Evolutionary conservation across 2,797 vertebrate species (phyloP), one percentile per base, ranked within the genome.

Genomic region (Hafferia zeledoni): DNA sequence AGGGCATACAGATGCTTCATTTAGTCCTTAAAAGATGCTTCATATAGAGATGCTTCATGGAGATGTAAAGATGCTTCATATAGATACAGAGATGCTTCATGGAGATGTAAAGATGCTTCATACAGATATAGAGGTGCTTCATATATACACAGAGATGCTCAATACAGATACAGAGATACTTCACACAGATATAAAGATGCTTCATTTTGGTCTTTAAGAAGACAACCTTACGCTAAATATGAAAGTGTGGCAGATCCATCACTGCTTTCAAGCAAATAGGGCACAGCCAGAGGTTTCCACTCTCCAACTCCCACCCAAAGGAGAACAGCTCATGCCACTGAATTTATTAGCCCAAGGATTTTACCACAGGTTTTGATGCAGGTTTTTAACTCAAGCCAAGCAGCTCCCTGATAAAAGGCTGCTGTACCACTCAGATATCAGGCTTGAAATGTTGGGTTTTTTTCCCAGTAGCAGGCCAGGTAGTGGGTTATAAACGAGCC

Each of bases 401-500:
- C 43, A 86, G 10, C 44, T 86, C 41, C 39, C 49, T 10, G 3
- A 77, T 76, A 64, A 84, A 94, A 94, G 61, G 55, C 53, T 72
- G 53, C 67, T 10, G 9, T 39, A 57, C 17, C 49, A 33, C 63
- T 94, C 87, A 78, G 59, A 79, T 55, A 76, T 13, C 67, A 79
- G 70, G 33, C 52, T 65, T 39, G 41, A 79, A 86, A 59, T 12
- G 0, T 11, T 19, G 14, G 2, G 41, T 49, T 55, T 30, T 35
- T 74, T 82, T 70, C 17, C 71, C 69, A 94, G 64, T 23, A 89
- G 67, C 6, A 8, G 77, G 46, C 76, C 93, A 89, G 91, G 80
- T 88, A 94, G 7, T 2, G 1, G 59, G 70, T 92, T 94, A 88
- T 86, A 97, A 96, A 95, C 52, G 65, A 93, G 82, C 72, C 33